Evolutionary conservation across 2,113 vertebrate species (phyloP), one percentile per base, ranked within the genome.

Genomic region (Xiphias gladius): DNA sequence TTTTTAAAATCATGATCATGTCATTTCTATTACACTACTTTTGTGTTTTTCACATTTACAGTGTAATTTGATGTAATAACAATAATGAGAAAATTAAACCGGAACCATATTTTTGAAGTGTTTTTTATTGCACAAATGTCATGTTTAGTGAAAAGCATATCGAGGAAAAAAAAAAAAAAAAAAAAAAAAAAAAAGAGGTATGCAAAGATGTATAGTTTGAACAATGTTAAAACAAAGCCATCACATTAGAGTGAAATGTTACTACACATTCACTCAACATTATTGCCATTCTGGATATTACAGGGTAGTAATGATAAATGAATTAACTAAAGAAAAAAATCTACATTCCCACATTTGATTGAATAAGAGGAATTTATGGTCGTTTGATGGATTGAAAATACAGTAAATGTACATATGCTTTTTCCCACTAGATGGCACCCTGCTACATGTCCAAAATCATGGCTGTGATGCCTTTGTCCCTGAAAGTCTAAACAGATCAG

Each of bases 91-190:
- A 77, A 84, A 65, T 48, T 2, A 68, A 74, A 70, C 30, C 84
- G 12, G 11, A 20, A 55, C 12, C 11, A 24, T 68, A 59, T 46
- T 88, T 93, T 92, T 89, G 5, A 88, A 78, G 92, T 94, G 92
- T 90, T 93, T 92, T 13, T 93, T 93, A 94, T 94, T 94, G 90
- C 92, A 93, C 88, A 93, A 91, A 91, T 86, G 82, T 84, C 82
- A 81, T 81, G 66, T 90, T 90, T 76, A 71, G 89, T 93, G 88
- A 91, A 88, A 88, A 74, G 80, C 71, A 57, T 70, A 77, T 24
- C 61, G 37, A n/a, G n/a, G n/a, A n/a, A 13, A 64, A 75, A 67
- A 72, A 63, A 39, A 43, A 52, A 62, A 43, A 14, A 17, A 59
- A 73, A 66, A 71, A 63, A 39, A 43, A 46, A 59, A 46, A 14